These are phyloP conservation scores for Ceratosolen solmsi DNA, from an alignment of 1,140 invertebrate genomes.

Conservation along the genomic window DNA sequence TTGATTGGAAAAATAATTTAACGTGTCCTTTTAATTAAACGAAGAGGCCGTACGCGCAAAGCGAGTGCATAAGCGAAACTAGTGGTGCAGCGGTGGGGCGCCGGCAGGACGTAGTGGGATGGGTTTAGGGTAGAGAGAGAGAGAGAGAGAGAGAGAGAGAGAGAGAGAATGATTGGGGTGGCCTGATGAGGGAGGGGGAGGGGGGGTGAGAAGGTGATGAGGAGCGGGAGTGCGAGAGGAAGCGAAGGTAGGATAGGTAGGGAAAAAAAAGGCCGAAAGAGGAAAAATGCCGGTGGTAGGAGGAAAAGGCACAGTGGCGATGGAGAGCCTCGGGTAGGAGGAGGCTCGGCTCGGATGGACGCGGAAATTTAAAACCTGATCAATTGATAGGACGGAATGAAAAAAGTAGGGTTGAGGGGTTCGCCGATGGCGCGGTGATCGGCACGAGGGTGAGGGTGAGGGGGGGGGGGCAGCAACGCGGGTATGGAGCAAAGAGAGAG, in stretches of 20 bases:
- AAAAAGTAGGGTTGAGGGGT: conserved; percentile 72
- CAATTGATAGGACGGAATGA: conserved; percentile 75
- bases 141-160: background rate
- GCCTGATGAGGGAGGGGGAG: conserved; percentile 52
- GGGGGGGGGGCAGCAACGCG: conserved; percentile 52
- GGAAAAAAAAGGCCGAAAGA: conserved; percentile 54
- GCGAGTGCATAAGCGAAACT: background rate
- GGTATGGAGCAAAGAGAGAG: conserved; percentile 31
- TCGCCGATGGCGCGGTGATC: conserved; percentile 56
- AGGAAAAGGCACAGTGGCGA: conserved; percentile 18
- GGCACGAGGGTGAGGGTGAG: conserved; percentile 57
- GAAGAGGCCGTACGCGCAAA: conserved; percentile 23
- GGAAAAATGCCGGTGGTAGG: conserved; percentile 49
- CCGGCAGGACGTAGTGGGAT: too few relatives aligned
- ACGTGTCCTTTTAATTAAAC: conserved; percentile 19
- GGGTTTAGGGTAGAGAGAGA: too few relatives aligned
- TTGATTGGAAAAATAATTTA: conserved; percentile 17
- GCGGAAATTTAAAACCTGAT: conserved; percentile 74
- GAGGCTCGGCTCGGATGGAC: conserved; percentile 69
- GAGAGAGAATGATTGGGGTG: conserved; percentile 47
- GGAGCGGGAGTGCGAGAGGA: conserved; percentile 54
- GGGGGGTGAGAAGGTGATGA: conserved; percentile 58
- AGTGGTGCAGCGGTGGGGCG: background rate
- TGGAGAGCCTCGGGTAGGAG: conserved; percentile 50
- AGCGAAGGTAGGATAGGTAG: conserved; percentile 35